Evolutionary conservation across 2,797 vertebrate genomes (phyloP), one percentile per base, ranked within the genome.

Genomic region (Crocodylus rhombifer): DNA sequence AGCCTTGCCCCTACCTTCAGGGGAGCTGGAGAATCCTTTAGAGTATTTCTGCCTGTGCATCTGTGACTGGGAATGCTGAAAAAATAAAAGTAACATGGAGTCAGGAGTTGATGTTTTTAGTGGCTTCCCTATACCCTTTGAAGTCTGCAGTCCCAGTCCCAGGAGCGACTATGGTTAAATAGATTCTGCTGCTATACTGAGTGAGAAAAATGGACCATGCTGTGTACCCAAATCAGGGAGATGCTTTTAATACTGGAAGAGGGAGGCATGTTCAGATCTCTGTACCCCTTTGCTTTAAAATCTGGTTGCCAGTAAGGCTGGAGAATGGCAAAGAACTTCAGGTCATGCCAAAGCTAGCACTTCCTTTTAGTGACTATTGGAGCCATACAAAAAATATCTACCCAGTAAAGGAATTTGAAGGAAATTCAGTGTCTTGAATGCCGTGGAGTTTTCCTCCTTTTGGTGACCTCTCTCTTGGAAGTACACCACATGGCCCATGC

Each of bases 371-470:
- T 28, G 58, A 55, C 57, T 80, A 91, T 55, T 67, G 28, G 7
- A 3, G 0, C 11, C 20, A 25, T 14, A 5, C 14, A 56, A 82
- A 28, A 0, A 73, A 42, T 42, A 42, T 42, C 42, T 42, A 17
- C 64, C 0, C 7, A 60, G 15, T 5, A 90, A 42, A 80, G 73
- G 1, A 83, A 63, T 26, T 21, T 63, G 58, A 78, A 56, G 56
- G 84, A 87, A 87, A 36, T 2, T 56, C 7, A 26, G 23, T 73
- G 69, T 14, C 69, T 18, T 7, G 3, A n/a, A 14, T 2, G 0
- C 9, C 65, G 6, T 13, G 28, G 11, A 8, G 20, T 1, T 64
- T 83, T 93, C 42, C 73, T 21, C 13, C 25, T 69, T 71, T 85
- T 62, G 20, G 25, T 18, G 4, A 42, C 18, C 7, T 86, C 17